Evolutionary conservation across 2,113 vertebrate species (phyloP), one percentile per base, ranked within the genome.

Genomic region (Serinus canaria): DNA sequence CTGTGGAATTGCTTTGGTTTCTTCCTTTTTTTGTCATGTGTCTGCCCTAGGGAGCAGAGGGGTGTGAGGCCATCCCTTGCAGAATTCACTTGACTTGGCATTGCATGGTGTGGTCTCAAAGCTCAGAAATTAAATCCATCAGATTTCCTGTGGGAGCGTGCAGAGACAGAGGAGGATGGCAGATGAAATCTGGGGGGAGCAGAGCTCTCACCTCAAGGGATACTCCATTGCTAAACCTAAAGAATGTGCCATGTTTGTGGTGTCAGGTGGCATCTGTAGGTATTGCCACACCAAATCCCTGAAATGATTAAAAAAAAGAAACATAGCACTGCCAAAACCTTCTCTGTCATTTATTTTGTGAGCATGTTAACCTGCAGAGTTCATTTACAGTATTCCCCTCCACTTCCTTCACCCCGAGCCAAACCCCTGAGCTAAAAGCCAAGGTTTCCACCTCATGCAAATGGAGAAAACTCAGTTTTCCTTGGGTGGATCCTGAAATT

Each of bases 201-300:
- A 6, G 41, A 46, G 53, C 20, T n/a, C 11, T 59, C 31, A 7
- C 39, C 37, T 86, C 22, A 3, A 53, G 58, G 15, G 47, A 28
- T 41, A 6, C 16, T 82, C 52, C 9, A 0, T 37, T 39, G 9
- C 30, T 47, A 52, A 76, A 22, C 30, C 27, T 39, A 5, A 49
- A 8, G 8, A 11, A 18, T 4, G 17, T 17, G 15, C 17, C 3
- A 1, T 1, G 6, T 21, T 0, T 11, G 39, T 35, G 17, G 35
- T 47, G 53, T 35, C 63, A 17, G 19, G 21, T 33, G 14, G 25
- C 67, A 47, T 4, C 23, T 55, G 0, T 4, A 50, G n/a, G 37
- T 2, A 39, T 9, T 66, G 20, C 47, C 28, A 8, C 55, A 41
- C 81, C 46, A 33, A 70, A 17, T 1, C 5, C 4, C 9, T 23